These are phyloP conservation scores for Corythornis cristatus DNA, from an alignment of 2,113 vertebrate genomes.

Conservation along the genomic window DNA sequence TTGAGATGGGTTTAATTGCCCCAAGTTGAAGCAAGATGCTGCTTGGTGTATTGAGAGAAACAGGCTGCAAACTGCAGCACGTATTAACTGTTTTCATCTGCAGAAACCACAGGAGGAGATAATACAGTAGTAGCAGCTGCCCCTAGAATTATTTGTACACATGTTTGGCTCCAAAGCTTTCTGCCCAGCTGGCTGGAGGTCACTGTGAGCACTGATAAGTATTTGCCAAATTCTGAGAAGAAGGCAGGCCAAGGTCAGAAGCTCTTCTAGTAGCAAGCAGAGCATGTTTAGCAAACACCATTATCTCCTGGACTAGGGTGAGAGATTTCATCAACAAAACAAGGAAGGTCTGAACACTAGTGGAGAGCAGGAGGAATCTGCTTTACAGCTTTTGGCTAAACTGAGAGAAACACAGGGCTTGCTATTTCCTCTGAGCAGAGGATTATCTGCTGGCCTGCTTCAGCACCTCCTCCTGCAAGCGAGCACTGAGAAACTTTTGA, in stretches of 20 bases:
- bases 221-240: slow-evolving; percentile 39
- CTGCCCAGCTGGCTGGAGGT: slow-evolving; percentile 70
- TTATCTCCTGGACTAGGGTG: slow-evolving; percentile 20
- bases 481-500: neutral
- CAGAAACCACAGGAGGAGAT: slow-evolving; percentile 23
- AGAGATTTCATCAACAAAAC: slow-evolving; percentile 40
- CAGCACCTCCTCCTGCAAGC: neutral
- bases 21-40: neutral
- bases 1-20: neutral
- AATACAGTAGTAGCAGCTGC: slow-evolving; percentile 70
- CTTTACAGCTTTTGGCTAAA: neutral
- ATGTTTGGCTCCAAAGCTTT: slow-evolving; percentile 57
- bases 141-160: slow-evolving; percentile 66
- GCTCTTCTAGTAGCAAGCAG: slow-evolving; percentile 52
- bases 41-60: neutral
- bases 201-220: slow-evolving; percentile 72
- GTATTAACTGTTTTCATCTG: neutral
- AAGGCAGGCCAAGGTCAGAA: slow-evolving; percentile 65
- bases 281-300: neutral
- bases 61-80: neutral
- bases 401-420: neutral
- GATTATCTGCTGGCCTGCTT: neutral
- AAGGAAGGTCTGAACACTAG: neutral
- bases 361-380: neutral
- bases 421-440: neutral